Evolutionary conservation across 2,797 vertebrate species (phyloP).

Genomic region (Lithobates pipiens): DNA sequence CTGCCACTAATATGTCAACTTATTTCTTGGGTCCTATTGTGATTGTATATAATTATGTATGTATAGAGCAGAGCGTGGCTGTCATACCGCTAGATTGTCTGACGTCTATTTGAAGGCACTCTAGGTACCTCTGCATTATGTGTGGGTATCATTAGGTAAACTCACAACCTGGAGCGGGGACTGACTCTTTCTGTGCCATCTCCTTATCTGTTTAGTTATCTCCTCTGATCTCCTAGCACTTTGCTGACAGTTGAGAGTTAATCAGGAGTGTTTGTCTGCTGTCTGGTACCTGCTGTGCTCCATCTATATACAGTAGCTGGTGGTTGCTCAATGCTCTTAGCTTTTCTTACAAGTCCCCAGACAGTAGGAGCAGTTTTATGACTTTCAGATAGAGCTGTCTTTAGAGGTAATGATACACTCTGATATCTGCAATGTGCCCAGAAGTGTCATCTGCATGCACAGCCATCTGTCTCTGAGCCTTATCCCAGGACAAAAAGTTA

Average conservation of each 20-base stretch:
- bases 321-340: background rate
- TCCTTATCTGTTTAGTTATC: slow-evolving; percentile 11
- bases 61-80: no score
- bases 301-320: slow-evolving; percentile 37
- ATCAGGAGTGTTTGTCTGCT: slow-evolving; percentile 18
- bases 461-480: no score
- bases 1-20: no score
- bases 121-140: no score
- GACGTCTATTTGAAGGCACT: no score
- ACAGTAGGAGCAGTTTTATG: slow-evolving; percentile 18
- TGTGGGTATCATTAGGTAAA: no score
- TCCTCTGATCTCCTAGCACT: background rate
- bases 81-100: no score
- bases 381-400: slow-evolving; percentile 29
- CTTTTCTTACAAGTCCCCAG: slow-evolving; percentile 25
- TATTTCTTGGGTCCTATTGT: no score
- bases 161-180: background rate
- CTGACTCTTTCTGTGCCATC: background rate
- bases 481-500: no score
- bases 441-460: background rate
- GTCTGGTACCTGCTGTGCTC: background rate
- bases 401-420: background rate
- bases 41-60: no score
- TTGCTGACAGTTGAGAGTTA: slow-evolving; percentile 21
- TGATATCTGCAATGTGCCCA: background rate